phyloP scores from a whole-genome alignment of 1,140 invertebrate species.

The Chironomus tepperi region DNA sequence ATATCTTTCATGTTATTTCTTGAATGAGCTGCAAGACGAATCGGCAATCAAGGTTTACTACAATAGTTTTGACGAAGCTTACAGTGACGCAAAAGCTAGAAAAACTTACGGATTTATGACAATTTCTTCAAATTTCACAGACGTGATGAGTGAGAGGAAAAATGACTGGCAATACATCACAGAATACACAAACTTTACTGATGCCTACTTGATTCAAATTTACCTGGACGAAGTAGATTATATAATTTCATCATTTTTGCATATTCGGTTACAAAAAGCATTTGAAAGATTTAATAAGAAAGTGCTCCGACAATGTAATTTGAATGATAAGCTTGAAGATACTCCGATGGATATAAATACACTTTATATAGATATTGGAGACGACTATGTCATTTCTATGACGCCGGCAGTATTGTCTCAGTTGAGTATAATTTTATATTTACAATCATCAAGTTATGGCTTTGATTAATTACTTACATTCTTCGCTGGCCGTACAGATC shows the following conservation, averaged over 20 bases:
- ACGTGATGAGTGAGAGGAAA: conserved; percentile 46
- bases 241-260: conserved; percentile 56
- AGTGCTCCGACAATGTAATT: conserved; percentile 50
- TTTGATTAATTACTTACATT: too few species aligned
- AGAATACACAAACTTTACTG: conserved; percentile 26
- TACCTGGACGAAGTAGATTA: conserved; percentile 46
- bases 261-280: conserved; percentile 51
- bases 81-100: conserved; percentile 49
- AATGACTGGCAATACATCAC: conserved; percentile 50
- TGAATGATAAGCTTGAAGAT: conserved; percentile 43
- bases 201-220: conserved; percentile 31
- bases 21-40: conserved; percentile 39
- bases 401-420: neutral
- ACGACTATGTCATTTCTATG: conserved; percentile 33
- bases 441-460: too few species aligned
- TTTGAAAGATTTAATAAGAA: conserved; percentile 50
- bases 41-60: conserved; percentile 31
- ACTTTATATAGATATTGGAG: conserved; percentile 42
- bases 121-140: conserved; percentile 67
- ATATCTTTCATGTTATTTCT: conserved; percentile 42
- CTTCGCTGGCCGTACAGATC: too few species aligned
- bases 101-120: conserved; percentile 59
- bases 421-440: neutral
- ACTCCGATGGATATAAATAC: conserved; percentile 55
- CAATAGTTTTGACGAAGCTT: conserved; percentile 46